Conservation (phyloP, 1,140 invertebrate species). For the Solen grandis region DNA sequence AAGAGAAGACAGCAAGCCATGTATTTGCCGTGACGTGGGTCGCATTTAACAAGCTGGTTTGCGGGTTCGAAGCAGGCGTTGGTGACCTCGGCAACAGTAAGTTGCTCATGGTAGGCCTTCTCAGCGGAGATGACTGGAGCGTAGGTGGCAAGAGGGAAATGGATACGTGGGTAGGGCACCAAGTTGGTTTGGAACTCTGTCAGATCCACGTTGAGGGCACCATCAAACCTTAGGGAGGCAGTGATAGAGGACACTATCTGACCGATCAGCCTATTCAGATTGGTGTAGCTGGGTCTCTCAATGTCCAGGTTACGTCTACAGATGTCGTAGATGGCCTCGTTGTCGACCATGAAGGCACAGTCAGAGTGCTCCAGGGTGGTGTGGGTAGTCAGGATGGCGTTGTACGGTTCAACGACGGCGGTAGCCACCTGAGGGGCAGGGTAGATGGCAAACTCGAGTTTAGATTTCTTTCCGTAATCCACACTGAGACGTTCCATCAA, state of each 20-base stretch:
- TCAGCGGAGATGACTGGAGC: constrained; percentile 75
- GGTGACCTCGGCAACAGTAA: constrained; percentile 82
- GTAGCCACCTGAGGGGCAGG: too few species aligned
- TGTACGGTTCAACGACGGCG: constrained; percentile 86
- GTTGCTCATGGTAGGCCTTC: constrained; percentile 80
- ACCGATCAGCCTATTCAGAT: constrained; percentile 64
- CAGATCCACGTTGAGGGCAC: constrained; percentile 90
- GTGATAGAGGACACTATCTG: too few species aligned
- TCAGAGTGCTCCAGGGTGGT: constrained; percentile 90
- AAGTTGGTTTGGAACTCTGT: constrained; percentile 89
- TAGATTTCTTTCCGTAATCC: too few species aligned
- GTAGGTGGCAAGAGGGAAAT: constrained; percentile 77
- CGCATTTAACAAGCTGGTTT: too few species aligned
- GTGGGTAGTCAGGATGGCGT: constrained; percentile 90
- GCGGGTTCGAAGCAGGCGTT: too few species aligned
- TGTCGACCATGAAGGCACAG: constrained; percentile 84
- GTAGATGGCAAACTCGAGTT: too few species aligned
- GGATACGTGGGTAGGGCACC: constrained; percentile 78
- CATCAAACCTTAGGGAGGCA: too few species aligned
- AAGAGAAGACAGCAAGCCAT: constrained; percentile 82
- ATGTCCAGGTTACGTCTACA: constrained; percentile 88
- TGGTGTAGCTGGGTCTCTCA: too few species aligned
- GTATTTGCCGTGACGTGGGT: too few species aligned
- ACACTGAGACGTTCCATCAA: constrained; percentile 94
- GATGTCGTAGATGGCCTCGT: constrained; percentile 95